A percentile compares a stretch with the other conserved stretches of the same genome.
phyloP scores from a whole-genome alignment of 2,797 vertebrate genomes.

The Pseudomugil gertrudae region DNA sequence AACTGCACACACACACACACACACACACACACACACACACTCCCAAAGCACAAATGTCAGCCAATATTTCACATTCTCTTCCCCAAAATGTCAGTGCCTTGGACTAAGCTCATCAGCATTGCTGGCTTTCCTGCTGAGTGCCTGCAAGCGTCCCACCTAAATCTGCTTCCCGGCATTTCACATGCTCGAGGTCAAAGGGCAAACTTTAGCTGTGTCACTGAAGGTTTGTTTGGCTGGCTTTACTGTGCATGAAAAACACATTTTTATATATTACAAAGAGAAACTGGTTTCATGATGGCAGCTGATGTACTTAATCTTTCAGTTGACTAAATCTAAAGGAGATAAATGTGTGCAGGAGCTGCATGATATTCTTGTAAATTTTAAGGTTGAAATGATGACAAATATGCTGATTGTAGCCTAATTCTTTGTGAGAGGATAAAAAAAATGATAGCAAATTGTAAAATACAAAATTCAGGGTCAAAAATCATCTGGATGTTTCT shows the following conservation, averaged over 20 bases:
- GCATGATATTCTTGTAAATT: neutral
- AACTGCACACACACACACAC: constrained; percentile 21
- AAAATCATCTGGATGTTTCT: neutral
- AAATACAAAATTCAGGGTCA: neutral
- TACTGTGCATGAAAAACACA: neutral
- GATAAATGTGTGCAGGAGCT: neutral
- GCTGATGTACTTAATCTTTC: neutral
- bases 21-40: constrained; percentile 19
- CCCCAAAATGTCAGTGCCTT: constrained; percentile 71
- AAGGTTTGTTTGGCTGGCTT: constrained; percentile 17
- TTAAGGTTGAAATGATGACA: neutral
- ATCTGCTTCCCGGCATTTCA: constrained; percentile 64
- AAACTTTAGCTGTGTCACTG: constrained; percentile 41
- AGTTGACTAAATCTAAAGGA: neutral
- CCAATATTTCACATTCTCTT: constrained; percentile 67
- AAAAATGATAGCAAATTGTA: neutral
- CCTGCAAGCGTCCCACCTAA: constrained; percentile 38
- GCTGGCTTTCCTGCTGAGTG: constrained; percentile 37
- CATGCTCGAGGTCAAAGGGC: constrained; percentile 48
- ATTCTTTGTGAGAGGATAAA: too few species aligned
- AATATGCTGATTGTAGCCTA: constrained; percentile 1
- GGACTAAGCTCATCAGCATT: constrained; percentile 51
- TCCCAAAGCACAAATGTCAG: constrained; percentile 68
- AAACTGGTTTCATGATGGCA: constrained; percentile 3
- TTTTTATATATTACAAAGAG: constrained; percentile 17